A percentile compares a stretch with the other conserved stretches of the same genome.
Evolutionary conservation across 2,888 invertebrate genomes (phyloP).

Genomic region (Agapostemon virescens): DNA sequence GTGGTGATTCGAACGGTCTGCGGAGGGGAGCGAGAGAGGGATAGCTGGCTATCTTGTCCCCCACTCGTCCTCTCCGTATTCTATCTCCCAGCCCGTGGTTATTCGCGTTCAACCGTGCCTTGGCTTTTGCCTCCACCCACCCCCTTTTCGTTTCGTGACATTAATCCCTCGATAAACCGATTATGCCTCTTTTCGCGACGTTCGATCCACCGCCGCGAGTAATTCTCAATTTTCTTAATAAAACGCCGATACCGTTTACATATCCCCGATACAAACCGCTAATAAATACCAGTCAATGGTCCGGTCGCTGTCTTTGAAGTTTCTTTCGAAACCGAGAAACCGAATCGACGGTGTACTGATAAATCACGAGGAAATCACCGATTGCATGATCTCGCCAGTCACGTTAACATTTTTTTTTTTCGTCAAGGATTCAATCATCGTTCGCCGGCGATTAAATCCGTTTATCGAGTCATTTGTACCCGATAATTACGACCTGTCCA

Average conservation of each 20-base stretch:
- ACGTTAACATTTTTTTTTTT: not conserved
- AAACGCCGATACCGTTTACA: not conserved
- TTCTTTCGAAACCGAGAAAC: not conserved
- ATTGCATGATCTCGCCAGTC: not conserved
- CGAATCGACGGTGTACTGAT: not conserved
- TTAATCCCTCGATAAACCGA: slow-evolving; percentile 8
- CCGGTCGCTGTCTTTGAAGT: not conserved
- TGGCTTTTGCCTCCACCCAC: not conserved
- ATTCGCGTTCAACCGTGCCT: not conserved
- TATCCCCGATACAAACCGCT: not conserved
- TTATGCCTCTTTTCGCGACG: not conserved
- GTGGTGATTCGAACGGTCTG: slow-evolving; percentile 53
- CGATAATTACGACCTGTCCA: not conserved
- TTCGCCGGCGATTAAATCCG: not conserved
- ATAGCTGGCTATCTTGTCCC: not conserved
- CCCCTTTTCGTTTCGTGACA: not conserved
- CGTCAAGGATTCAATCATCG: not conserved
- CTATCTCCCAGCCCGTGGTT: not conserved
- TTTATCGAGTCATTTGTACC: not conserved
- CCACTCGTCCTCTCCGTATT: not conserved
- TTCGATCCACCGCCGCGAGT: not conserved
- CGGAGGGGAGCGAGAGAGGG: not conserved
- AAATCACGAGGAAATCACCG: not conserved
- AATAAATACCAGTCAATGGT: not conserved
- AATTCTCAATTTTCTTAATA: slow-evolving; percentile 9